Base-by-base conservation (phyloP, 2,888 invertebrate species). In the Cephus pygmeus region DNA sequence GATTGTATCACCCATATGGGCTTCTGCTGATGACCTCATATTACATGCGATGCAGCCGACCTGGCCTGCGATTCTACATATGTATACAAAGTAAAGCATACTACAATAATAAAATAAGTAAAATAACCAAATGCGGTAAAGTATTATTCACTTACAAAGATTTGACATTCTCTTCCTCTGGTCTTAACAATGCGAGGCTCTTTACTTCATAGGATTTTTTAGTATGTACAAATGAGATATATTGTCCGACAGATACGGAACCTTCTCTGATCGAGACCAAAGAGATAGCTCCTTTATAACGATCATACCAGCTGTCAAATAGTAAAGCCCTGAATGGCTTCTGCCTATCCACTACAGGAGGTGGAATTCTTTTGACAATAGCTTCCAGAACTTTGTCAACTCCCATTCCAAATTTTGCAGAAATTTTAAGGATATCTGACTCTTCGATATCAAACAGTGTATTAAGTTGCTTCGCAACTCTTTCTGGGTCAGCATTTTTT, bases 251-350 rank as follows among this genome's bases (percentile, higher is more conserved):
- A 82, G 93, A 92, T 3, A 98, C 89, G 30, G 91, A 92, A 0
- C 98, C 98, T 88, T 97, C 96, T 82, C 95, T 93, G 69, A 98
- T 93, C 90, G 96, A 96, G 34, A 96, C 93, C 35, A 97, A 92
- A 84, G 96, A 95, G 77, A 98, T 92, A 0, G 96, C 95, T 0
- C 98, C 98, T 88, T 96, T 94, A 88, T 96, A 98, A 83, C 94
- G 95, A 90, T 99, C 97, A 92, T 95, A 98, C 96, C 97, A 98
- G 78, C 97, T 97, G 89, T 99, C 99, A 92, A 98, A 98, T 78
- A 98, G 93, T 73, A 99, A 92, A 0, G 97, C 97, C 90, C 95
- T 95, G 79, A 98, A 95, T 36, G 95, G 92, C 0, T 92, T 93
- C 34, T 93, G 89, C 76, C 94, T 91, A 81, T 93, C 89, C 0